Base-by-base conservation (phyloP, 2,888 invertebrate species). In the Nomada ruficornis region DNA sequence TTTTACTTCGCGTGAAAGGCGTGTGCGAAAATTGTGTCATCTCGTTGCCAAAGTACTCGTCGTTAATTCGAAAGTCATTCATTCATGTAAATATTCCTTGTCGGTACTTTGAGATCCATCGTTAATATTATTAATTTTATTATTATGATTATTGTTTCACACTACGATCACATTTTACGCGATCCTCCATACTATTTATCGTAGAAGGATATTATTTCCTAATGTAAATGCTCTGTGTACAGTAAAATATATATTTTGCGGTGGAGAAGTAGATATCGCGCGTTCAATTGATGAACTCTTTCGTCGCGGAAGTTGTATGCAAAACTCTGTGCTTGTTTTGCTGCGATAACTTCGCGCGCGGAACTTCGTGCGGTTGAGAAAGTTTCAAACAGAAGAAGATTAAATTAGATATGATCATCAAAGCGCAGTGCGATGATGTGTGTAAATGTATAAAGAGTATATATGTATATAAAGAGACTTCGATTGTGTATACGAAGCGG, bases 41-140 rank as follows among this genome's bases (percentile, higher is more conserved):
- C 77, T 75, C 75, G 69, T 85, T 88, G 82, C 87, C 87, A 88
- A 88, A 88, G 88, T 79, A 82, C 73, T 80, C 80, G 76, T 73
- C 72, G 73, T 78, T 54, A 63, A 85, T 77, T 65, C 57, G 75
- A 77, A 55, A 67, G 60, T 83, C 77, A 59, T 55, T 80, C 76
- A 50, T 83, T 82, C 60, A 50, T 85, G 87, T 87, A 87, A 75
- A 87, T 87, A 87, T 67, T 15, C n/a, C 71, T 20, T 65, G 42
- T 47, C 63, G 67, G 54, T 71, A 79, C 63, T 75, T 72, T 71
- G 76, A 74, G 59, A 42, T 54, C 20, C 77, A 44, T 63, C 52
- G 26, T 47, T 54, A 44, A 26, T 57, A 29, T 44, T 67, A 42
- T 54, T n/a, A 44, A 26, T 57, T 29, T 44, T 67, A 50, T 54